Conservation (phyloP, 1,140 invertebrate genomes). For the Hyposmocoma kahamanoa region DNA sequence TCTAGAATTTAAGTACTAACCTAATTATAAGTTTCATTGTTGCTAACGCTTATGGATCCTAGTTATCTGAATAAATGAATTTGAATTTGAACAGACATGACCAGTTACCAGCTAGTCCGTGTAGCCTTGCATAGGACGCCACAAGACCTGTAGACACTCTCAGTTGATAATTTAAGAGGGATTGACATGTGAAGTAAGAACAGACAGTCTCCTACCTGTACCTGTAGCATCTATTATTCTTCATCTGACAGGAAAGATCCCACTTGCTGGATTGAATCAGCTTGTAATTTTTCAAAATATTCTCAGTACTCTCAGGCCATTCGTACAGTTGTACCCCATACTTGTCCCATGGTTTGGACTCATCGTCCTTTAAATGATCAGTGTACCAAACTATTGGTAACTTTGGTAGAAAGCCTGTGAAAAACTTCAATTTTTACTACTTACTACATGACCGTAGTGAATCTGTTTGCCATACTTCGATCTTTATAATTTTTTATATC, state of each 20-base stretch:
- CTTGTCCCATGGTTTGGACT: slow-evolving; percentile 59
- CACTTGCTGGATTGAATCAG: slow-evolving; percentile 83
- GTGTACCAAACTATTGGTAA: slow-evolving; percentile 48
- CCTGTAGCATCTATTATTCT: slow-evolving; percentile 76
- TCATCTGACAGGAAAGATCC: slow-evolving; percentile 83
- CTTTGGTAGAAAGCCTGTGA: slow-evolving; percentile 65
- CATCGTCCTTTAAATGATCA: slow-evolving; percentile 24
- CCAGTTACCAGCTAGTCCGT: neutral
- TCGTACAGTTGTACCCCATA: slow-evolving; percentile 74
- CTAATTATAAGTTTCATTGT: no score
- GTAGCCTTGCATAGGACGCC: neutral
- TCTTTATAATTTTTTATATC: no score
- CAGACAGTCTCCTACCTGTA: slow-evolving; percentile 71
- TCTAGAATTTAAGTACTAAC: no score
- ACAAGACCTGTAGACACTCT: neutral
- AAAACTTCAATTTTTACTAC: no score
- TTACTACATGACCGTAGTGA: no score
- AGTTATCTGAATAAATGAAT: neutral
- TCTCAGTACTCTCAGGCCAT: slow-evolving; percentile 52
- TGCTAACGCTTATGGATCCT: no score
- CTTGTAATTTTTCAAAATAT: slow-evolving; percentile 73
- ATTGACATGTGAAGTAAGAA: no score
- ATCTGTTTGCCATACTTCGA: no score
- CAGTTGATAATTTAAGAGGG: neutral
- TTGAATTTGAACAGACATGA: neutral